Evolutionary conservation across 2,113 vertebrate species (phyloP).

Genomic region (Alces alces): DNA sequence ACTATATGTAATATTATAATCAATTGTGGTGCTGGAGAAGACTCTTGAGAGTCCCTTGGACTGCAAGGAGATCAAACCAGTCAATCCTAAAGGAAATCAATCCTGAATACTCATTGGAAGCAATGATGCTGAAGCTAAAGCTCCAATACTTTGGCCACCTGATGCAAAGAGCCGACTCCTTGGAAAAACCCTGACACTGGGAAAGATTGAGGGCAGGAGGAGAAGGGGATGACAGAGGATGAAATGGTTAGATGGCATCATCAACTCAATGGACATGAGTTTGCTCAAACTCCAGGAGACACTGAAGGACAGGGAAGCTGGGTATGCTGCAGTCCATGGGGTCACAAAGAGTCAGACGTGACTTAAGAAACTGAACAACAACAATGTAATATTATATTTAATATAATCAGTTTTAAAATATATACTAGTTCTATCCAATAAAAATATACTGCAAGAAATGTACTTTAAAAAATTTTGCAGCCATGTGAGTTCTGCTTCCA

Average conservation of each 20-base stretch:
- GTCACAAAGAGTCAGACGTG: neutral
- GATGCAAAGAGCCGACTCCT: neutral
- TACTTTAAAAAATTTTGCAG: neutral
- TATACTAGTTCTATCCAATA: neutral
- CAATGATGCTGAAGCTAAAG: neutral
- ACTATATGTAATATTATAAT: neutral
- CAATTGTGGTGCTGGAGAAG: neutral
- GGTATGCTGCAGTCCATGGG: neutral
- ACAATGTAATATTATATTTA: neutral
- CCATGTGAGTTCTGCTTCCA: neutral
- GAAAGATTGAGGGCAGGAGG: neutral
- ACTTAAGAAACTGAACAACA: neutral
- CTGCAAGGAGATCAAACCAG: neutral
- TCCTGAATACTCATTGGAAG: neutral
- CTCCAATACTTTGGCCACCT: neutral
- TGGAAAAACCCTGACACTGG: neutral
- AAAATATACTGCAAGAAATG: neutral
- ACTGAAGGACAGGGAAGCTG: neutral
- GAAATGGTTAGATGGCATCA: neutral
- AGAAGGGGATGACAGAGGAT: neutral
- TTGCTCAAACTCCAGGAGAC: neutral
- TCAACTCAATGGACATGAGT: neutral
- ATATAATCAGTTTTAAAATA: neutral
- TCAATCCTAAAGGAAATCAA: neutral
- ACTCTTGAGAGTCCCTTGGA: neutral